Percentiles rank a stretch among this genome's conserved stretches.
Evolutionary conservation across 2,113 vertebrate genomes (phyloP).

Genomic region (Pelvicachromis taeniatus): DNA sequence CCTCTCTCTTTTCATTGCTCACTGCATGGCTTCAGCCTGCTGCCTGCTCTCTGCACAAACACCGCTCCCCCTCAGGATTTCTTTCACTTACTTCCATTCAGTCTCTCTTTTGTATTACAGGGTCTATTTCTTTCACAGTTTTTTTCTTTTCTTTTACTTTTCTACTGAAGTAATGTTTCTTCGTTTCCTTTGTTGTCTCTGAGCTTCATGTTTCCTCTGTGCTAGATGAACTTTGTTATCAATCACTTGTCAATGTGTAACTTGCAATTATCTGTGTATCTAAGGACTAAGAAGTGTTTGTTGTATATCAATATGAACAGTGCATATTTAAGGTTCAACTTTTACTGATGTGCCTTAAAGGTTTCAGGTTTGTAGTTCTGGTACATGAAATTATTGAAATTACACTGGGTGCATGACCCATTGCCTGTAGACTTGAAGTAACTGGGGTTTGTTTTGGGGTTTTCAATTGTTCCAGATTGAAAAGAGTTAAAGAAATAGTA

Average conservation of each 20-base stretch:
- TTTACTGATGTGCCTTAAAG: neutral
- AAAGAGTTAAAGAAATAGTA: neutral
- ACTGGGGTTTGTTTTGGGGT: neutral
- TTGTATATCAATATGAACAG: neutral
- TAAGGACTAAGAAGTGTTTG: neutral
- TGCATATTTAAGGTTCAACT: neutral
- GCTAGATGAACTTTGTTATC: neutral
- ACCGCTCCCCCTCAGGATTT: neutral
- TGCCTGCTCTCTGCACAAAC: neutral
- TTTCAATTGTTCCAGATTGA: neutral
- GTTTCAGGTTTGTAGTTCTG: neutral
- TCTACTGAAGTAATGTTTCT: neutral
- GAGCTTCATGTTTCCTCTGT: neutral
- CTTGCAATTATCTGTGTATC: neutral
- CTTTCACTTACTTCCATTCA: neutral
- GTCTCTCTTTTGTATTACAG: neutral
- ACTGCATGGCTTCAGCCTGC: constrained; percentile 50
- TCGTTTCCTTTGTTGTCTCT: neutral
- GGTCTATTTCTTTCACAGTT: neutral
- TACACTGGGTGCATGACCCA: neutral
- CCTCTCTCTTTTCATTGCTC: neutral
- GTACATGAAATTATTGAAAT: neutral
- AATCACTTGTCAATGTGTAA: neutral
- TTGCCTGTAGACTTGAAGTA: neutral
- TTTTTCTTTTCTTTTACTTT: neutral